Percentiles rank a stretch among this genome's conserved stretches.
phyloP scores from a whole-genome alignment of 2,797 vertebrate species.

The Peromyscus attwateri region DNA sequence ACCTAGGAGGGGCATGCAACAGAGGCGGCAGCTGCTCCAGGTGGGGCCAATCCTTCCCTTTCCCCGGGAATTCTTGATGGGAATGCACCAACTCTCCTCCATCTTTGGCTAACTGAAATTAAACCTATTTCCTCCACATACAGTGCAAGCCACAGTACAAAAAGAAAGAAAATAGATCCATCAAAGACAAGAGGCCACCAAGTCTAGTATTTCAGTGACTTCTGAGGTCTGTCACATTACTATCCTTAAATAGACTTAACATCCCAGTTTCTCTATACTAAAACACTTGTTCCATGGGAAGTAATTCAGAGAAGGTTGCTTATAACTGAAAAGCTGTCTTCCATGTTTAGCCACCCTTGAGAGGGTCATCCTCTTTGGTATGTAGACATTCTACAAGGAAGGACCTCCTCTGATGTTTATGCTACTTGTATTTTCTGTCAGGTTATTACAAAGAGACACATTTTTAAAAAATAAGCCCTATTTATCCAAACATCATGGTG shows the following conservation, averaged over 20 bases:
- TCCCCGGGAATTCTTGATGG: neutral
- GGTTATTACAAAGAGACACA: conserved; percentile 25
- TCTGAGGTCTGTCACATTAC: neutral
- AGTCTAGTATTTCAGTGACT: neutral
- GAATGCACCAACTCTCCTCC: neutral
- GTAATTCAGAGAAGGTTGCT: neutral
- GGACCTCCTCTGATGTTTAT: neutral
- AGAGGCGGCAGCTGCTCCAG: neutral
- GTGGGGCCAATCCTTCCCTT: neutral
- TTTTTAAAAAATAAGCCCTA: neutral
- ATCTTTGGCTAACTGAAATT: neutral
- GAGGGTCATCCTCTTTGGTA: neutral
- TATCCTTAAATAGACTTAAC: neutral
- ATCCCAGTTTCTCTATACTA: conserved; percentile 19
- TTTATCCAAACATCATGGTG: neutral
- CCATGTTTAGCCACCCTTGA: neutral
- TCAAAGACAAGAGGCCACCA: neutral
- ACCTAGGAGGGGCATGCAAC: neutral
- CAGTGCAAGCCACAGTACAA: neutral
- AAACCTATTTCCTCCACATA: neutral
- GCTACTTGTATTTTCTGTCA: neutral
- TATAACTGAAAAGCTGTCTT: neutral
- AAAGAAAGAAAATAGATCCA: neutral
- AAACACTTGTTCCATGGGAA: conserved; percentile 43
- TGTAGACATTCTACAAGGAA: neutral